Conservation (phyloP, 2,888 invertebrate genomes). For the Athalia circularis region DNA sequence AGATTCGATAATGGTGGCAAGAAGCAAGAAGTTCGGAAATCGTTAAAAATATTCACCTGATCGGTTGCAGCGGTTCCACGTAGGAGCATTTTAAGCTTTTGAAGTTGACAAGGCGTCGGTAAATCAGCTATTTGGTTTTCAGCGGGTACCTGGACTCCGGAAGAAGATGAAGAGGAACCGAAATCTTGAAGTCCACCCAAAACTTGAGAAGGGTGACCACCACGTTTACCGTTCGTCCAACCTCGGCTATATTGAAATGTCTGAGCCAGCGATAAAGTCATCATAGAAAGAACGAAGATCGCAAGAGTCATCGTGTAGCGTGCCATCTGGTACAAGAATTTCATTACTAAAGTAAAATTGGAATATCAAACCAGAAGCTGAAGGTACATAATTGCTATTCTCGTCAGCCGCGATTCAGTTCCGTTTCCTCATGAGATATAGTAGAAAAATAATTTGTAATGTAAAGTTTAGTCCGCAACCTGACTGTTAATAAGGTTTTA, state of each 20-base stretch:
- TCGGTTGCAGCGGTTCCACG: constrained; percentile 76
- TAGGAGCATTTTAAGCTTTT: constrained; percentile 75
- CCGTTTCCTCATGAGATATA: constrained; percentile 34
- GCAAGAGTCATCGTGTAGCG: constrained; percentile 51
- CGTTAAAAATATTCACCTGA: constrained; percentile 66
- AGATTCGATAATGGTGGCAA: not conserved
- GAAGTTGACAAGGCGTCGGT: constrained; percentile 75
- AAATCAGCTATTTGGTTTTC: constrained; percentile 62
- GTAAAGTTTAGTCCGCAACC: constrained; percentile 21
- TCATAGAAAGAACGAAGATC: constrained; percentile 72
- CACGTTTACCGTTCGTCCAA: constrained; percentile 85
- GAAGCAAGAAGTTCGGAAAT: no score
- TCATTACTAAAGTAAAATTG: no score
- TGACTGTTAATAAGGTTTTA: constrained; percentile 44
- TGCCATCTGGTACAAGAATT: constrained; percentile 6
- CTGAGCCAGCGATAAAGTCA: constrained; percentile 77
- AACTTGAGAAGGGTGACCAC: constrained; percentile 48
- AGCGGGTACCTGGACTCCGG: constrained; percentile 28
- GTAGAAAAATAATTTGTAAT: not conserved
- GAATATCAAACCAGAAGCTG: no score
- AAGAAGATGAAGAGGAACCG: constrained; percentile 17
- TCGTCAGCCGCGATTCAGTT: constrained; percentile 15
- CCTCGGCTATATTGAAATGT: constrained; percentile 87
- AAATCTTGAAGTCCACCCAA: constrained; percentile 54
- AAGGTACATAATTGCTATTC: constrained; percentile 39